Conservation (phyloP, 2,888 invertebrate genomes). For the Elmis aenea region DNA sequence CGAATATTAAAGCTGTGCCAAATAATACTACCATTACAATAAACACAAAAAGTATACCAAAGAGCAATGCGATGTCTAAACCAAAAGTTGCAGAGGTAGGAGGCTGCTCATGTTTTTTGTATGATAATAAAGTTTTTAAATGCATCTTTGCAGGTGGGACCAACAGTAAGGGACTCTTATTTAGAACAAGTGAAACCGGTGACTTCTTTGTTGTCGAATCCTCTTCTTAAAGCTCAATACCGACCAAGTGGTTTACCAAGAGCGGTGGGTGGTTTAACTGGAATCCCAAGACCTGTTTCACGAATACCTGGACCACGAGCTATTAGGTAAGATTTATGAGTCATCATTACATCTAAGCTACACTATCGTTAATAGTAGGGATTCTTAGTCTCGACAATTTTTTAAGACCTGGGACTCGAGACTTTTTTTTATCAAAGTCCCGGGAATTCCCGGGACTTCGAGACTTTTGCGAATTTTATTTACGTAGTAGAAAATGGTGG, state of each 20-base stretch:
- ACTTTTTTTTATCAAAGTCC: too few species aligned
- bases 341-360: too few species aligned
- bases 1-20: conserved; percentile 12
- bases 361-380: too few species aligned
- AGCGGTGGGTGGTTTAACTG: conserved; percentile 32
- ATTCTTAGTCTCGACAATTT: too few species aligned
- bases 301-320: conserved; percentile 40
- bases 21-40: too few species aligned
- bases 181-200: neutral
- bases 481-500: too few species aligned
- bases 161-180: conserved; percentile 4
- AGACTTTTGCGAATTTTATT: too few species aligned
- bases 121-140: too few species aligned
- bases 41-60: too few species aligned
- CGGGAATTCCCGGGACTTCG: too few species aligned
- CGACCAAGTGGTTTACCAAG: conserved; percentile 41
- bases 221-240: conserved; percentile 19
- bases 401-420: too few species aligned
- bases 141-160: conserved; percentile 13
- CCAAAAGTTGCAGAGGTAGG: conserved; percentile 22
- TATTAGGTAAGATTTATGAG: conserved; percentile 24
- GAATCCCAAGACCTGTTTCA: conserved; percentile 39
- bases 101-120: too few species aligned
- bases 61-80: neutral
- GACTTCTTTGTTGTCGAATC: conserved; percentile 11